Percentiles rank a stretch among this genome's conserved stretches.
Evolutionary conservation across 2,888 invertebrate species (phyloP).

Genomic region (Priocnemis perturbator): DNA sequence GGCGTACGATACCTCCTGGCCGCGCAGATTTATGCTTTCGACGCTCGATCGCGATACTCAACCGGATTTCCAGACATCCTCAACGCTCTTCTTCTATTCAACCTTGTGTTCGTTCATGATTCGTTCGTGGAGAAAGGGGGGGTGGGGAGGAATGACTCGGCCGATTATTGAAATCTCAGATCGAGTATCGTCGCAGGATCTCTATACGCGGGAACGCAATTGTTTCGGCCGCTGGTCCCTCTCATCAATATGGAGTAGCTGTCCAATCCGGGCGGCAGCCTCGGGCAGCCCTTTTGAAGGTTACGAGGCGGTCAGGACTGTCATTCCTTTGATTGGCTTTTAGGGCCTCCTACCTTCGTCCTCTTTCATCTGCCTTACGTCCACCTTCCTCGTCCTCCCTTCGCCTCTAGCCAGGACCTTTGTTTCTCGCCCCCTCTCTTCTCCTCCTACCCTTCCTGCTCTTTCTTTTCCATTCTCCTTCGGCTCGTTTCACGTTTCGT

Average conservation of each 20-base stretch:
- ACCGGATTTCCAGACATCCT: slow-evolving; percentile 6
- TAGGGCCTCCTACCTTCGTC: slow-evolving; percentile 61
- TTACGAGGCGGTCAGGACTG: slow-evolving; percentile 71
- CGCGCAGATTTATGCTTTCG: too few relatives aligned
- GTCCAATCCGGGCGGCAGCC: slow-evolving; percentile 69
- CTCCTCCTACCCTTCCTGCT: slow-evolving; percentile 55
- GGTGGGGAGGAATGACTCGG: too few relatives aligned
- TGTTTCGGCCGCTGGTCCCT: too few relatives aligned
- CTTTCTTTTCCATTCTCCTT: slow-evolving; percentile 38
- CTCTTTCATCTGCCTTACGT: slow-evolving; percentile 36
- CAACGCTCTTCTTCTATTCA: too few relatives aligned
- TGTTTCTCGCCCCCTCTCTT: slow-evolving; percentile 28
- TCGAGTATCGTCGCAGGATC: slow-evolving; percentile 14
- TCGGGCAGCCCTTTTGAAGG: slow-evolving; percentile 72
- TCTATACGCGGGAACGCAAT: too few relatives aligned
- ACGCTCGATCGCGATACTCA: background rate
- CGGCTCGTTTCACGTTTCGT: too few relatives aligned
- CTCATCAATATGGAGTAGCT: slow-evolving; percentile 74
- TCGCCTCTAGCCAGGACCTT: slow-evolving; percentile 29
- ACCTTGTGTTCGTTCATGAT: too few relatives aligned
- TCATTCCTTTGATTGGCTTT: slow-evolving; percentile 75
- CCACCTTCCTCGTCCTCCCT: slow-evolving; percentile 33
- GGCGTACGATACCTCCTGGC: too few relatives aligned
- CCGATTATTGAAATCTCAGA: too few relatives aligned
- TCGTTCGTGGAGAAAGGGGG: too few relatives aligned